phyloP scores from a whole-genome alignment of 2,797 vertebrate genomes.

The Brachymystax lenok region DNA sequence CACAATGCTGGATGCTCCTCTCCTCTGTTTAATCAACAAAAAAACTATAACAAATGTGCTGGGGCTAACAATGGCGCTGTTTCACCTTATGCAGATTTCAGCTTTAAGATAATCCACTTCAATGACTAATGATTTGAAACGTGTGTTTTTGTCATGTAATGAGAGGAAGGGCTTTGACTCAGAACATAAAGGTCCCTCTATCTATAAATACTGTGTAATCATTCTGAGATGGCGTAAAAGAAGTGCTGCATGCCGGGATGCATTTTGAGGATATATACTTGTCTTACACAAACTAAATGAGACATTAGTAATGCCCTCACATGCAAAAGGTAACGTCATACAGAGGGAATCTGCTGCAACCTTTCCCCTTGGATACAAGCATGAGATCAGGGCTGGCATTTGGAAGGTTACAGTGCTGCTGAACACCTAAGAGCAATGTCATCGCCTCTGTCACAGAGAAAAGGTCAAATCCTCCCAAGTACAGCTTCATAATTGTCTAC shows the following conservation, averaged over 20 bases:
- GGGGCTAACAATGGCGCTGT: no score
- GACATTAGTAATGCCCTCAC: background rate
- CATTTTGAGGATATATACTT: background rate
- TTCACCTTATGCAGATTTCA: no score
- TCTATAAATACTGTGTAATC: background rate
- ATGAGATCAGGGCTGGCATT: conserved; percentile 32
- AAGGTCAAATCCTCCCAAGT: conserved; percentile 29
- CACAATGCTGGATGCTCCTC: no score
- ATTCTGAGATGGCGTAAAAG: background rate
- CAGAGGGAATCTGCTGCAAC: conserved; percentile 1
- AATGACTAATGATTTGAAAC: background rate
- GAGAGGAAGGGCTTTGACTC: background rate
- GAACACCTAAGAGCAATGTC: conserved; percentile 23
- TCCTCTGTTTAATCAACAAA: no score
- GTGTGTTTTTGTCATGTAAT: background rate
- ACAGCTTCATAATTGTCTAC: conserved; percentile 11
- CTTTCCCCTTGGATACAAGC: conserved; percentile 9
- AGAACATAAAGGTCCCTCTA: background rate
- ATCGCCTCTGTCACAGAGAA: conserved; percentile 24
- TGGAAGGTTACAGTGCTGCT: conserved; percentile 24
- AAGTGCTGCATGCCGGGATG: background rate
- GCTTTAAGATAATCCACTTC: background rate
- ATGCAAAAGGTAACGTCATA: background rate
- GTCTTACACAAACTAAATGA: background rate
- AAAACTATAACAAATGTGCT: no score